Evolutionary conservation across 2,888 invertebrate species (phyloP).

Genomic region (Agrotis ipsilon): DNA sequence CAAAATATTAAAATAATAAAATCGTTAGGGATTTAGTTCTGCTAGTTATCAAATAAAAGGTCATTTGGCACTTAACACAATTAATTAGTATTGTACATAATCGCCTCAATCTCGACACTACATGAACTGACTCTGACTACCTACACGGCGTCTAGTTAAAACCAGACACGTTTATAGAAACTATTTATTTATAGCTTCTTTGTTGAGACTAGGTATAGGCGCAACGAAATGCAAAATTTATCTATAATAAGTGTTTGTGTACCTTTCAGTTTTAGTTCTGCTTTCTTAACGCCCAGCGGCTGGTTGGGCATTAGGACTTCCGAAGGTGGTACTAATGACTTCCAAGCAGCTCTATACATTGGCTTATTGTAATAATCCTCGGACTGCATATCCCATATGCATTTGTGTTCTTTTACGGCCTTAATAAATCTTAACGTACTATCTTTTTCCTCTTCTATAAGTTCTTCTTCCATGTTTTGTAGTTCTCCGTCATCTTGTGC

Average conservation of each 20-base stretch:
- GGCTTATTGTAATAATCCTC: slow-evolving; percentile 43
- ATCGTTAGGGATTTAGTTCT: no score
- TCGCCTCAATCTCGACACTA: neutral
- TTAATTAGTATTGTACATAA: neutral
- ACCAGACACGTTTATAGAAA: neutral
- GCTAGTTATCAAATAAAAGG: no score
- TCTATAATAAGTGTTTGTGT: neutral
- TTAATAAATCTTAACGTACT: slow-evolving; percentile 36
- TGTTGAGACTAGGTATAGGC: neutral
- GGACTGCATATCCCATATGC: slow-evolving; percentile 48
- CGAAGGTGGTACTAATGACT: slow-evolving; percentile 17
- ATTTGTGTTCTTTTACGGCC: slow-evolving; percentile 37
- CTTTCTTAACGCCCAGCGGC: neutral
- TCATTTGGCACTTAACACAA: no score
- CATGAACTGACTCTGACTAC: neutral
- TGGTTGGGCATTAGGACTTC: neutral
- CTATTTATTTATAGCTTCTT: neutral
- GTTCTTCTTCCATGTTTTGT: slow-evolving; percentile 4
- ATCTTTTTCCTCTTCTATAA: slow-evolving; percentile 18
- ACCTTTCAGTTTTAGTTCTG: slow-evolving; percentile 16
- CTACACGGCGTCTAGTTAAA: neutral
- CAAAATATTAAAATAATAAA: no score
- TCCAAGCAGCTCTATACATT: slow-evolving; percentile 33
- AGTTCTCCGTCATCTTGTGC: neutral
- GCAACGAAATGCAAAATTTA: neutral